Percentiles rank a stretch among this genome's conserved stretches.
Conservation (phyloP, 2,888 invertebrate species). For the Heliconius sara region DNA sequence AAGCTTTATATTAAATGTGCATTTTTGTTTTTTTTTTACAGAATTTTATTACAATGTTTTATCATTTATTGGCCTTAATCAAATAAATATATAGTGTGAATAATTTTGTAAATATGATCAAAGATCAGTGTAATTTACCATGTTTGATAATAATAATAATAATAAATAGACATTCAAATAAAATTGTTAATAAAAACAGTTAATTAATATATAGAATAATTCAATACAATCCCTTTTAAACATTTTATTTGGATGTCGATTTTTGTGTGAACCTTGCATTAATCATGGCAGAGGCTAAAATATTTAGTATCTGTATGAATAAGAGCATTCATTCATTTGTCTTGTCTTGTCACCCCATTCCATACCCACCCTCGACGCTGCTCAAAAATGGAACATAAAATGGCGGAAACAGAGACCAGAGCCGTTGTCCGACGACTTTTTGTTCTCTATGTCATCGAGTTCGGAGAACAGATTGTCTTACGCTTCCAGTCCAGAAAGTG, state of each 20-base stretch:
- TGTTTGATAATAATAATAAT: conserved; percentile 50
- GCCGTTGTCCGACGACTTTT: conserved; percentile 98
- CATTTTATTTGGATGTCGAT: conserved; percentile 63
- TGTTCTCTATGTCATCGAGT: conserved; percentile 97
- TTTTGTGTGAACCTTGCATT: conserved; percentile 69
- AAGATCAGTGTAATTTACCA: conserved; percentile 73
- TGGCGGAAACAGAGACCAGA: conserved; percentile 92
- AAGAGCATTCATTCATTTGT: conserved; percentile 82
- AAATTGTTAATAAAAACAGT: neutral
- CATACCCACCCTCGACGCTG: conserved; percentile 78
- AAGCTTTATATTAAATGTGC: conserved; percentile 27
- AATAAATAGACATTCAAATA: conserved; percentile 45
- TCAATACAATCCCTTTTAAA: neutral
- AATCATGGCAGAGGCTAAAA: conserved; percentile 78
- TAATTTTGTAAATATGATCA: conserved; percentile 61
- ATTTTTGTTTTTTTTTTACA: conserved; percentile 42
- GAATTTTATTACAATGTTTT: conserved; percentile 45
- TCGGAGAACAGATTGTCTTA: conserved; percentile 93
- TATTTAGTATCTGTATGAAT: conserved; percentile 73
- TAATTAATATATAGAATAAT: neutral
- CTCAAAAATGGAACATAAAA: conserved; percentile 69
- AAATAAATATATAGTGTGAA: conserved; percentile 48
- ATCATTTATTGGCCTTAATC: conserved; percentile 47
- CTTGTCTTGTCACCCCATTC: conserved; percentile 83
- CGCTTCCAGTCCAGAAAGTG: conserved; percentile 98